Evolutionary conservation across 2,797 vertebrate species (phyloP), one percentile per base, ranked within the genome.

Genomic region (Hydrophis major): DNA sequence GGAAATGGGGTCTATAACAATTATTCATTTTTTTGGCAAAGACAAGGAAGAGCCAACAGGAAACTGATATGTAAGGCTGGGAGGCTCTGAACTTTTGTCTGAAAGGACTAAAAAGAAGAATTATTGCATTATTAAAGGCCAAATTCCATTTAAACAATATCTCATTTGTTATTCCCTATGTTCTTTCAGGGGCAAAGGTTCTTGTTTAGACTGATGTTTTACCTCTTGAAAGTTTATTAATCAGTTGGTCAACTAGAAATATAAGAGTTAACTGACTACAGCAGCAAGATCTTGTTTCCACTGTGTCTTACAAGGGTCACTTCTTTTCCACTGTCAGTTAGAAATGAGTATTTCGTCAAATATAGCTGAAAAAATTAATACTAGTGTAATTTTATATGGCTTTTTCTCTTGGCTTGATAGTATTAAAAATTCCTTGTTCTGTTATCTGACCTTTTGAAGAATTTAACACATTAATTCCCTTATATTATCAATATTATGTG

Each of bases 91-190:
- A 37, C 1, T 55, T 63, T 11, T 8, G 66, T 78, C 13, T 91
- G 42, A 22, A 2, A 0, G 78, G 59, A 42, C 88, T 3, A n/a
- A 55, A 53, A n/a, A 63, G 27, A 5, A 37, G 2, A 83, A 50
- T 0, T 59, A 14, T 55, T 2, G 0, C 89, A 92, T 86, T 0
- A 1, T 66, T 55, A 50, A 14, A 50, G 10, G 20, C 86, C 55
- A 47, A 55, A 61, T 37, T 56, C 61, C n/a, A 55, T 61, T 53
- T 7, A 14, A 32, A 78, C 87, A 63, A 28, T 86, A 53, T 88
- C 42, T 16, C 11, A 87, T 89, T 63, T 89, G 53, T 32, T n/a
- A 50, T 0, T 0, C 57, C n/a, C 2, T 0, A 0, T 0, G 1
- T 0, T n/a, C 37, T 55, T n/a, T 27, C 22, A 53, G 16, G 8